These are phyloP conservation scores for Catocala fraxini DNA, from an alignment of 2,888 invertebrate genomes.

Conservation along the genomic window DNA sequence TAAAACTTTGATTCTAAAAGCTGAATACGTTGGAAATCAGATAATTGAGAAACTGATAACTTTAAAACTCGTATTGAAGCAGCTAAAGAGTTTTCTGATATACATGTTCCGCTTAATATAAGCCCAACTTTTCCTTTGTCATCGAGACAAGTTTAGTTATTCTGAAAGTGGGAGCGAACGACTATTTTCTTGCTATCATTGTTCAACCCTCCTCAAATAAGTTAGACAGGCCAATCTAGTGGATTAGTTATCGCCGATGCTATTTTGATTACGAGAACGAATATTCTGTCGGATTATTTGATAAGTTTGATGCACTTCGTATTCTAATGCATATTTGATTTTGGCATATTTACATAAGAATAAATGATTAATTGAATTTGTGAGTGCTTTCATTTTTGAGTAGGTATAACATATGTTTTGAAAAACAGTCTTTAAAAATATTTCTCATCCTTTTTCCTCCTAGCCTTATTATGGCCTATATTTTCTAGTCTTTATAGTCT, in stretches of 20 bases:
- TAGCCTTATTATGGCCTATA: too few relatives aligned
- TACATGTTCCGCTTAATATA: constrained; percentile 14
- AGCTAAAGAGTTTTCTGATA: constrained; percentile 2
- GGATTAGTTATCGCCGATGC: constrained; percentile 49
- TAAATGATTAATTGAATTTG: neutral
- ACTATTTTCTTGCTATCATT: constrained; percentile 45
- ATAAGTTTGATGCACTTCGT: constrained; percentile 39
- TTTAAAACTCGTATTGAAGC: neutral
- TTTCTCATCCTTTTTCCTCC: too few relatives aligned
- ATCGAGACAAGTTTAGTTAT: constrained; percentile 18
- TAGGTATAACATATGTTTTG: too few relatives aligned
- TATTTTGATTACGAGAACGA: constrained; percentile 45
- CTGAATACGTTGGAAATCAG: too few relatives aligned
- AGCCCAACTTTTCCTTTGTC: constrained; percentile 13
- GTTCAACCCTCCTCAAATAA: constrained; percentile 51
- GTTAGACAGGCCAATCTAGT: constrained; percentile 46
- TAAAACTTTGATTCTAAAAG: too few relatives aligned
- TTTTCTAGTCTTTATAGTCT: too few relatives aligned
- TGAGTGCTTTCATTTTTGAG: neutral
- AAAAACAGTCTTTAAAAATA: too few relatives aligned
- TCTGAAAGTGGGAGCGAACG: constrained; percentile 14
- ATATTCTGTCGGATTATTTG: constrained; percentile 32
- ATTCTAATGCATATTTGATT: constrained; percentile 33
- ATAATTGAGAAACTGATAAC: too few relatives aligned
- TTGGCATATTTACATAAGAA: neutral